Conservation (phyloP, 2,113 vertebrate genomes). For the Saccopteryx bilineata region DNA sequence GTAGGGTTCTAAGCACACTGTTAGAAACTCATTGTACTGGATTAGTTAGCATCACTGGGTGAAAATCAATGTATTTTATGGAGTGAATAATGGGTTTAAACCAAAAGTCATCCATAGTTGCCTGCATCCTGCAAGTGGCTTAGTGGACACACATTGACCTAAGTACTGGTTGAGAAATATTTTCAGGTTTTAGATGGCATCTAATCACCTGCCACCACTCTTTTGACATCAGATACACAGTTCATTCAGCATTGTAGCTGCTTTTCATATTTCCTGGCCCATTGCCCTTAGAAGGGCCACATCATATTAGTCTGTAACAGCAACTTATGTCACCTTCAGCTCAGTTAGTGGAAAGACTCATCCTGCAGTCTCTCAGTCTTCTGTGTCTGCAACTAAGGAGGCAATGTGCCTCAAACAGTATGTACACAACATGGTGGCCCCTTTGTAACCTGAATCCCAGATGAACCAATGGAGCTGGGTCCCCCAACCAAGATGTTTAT, state of each 20-base stretch:
- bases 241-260: background rate
- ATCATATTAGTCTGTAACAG: too few relatives aligned
- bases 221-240: background rate
- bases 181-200: background rate
- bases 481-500: background rate
- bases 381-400: background rate
- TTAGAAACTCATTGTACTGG: background rate
- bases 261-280: background rate
- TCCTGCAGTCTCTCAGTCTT: background rate
- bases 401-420: background rate
- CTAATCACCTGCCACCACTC: too few relatives aligned
- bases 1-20: background rate
- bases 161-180: background rate
- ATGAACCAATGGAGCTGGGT: fast-evolving
- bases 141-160: background rate
- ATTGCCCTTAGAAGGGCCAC: background rate
- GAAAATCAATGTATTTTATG: background rate
- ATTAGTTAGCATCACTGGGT: background rate
- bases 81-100: background rate
- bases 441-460: too few relatives aligned
- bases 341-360: background rate
- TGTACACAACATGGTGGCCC: fast-evolving
- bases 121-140: background rate
- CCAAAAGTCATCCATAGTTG: background rate
- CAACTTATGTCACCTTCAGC: background rate